phyloP scores from a whole-genome alignment of 1,140 invertebrate species.

The Drosophila hydei region DNA sequence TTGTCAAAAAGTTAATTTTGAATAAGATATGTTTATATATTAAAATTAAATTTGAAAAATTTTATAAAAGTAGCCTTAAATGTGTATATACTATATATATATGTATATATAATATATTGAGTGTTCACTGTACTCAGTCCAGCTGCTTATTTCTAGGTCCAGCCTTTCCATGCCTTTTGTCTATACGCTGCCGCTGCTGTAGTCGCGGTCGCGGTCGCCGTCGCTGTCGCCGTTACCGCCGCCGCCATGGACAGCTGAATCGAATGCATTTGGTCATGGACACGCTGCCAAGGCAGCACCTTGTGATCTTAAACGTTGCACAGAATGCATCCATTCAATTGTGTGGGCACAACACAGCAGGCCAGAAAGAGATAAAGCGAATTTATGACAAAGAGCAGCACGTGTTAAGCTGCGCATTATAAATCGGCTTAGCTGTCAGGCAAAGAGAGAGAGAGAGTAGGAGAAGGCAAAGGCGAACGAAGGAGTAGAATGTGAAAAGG shows the following conservation, averaged over 20 bases:
- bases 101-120: too few species aligned
- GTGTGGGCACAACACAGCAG: conserved; percentile 2
- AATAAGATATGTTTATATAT: too few species aligned
- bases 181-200: conserved; percentile 4
- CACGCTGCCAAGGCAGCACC: conserved; percentile 32
- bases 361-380: conserved; percentile 21
- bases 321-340: conserved; percentile 6
- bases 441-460: neutral
- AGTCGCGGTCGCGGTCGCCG: neutral
- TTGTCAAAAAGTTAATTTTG: too few species aligned
- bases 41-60: too few species aligned
- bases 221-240: neutral
- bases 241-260: conserved; percentile 50
- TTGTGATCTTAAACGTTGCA: conserved; percentile 40
- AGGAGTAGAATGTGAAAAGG: neutral
- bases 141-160: conserved; percentile 30
- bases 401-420: conserved; percentile 52
- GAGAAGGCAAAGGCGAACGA: neutral
- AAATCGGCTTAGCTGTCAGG: conserved; percentile 42
- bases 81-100: too few species aligned
- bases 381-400: conserved; percentile 57
- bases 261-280: conserved; percentile 65
- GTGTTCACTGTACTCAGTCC: conserved; percentile 19
- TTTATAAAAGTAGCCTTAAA: neutral
- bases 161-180: conserved; percentile 22